Conservation (phyloP, 2,797 vertebrate genomes). For the Rhynchotus rufescens region DNA sequence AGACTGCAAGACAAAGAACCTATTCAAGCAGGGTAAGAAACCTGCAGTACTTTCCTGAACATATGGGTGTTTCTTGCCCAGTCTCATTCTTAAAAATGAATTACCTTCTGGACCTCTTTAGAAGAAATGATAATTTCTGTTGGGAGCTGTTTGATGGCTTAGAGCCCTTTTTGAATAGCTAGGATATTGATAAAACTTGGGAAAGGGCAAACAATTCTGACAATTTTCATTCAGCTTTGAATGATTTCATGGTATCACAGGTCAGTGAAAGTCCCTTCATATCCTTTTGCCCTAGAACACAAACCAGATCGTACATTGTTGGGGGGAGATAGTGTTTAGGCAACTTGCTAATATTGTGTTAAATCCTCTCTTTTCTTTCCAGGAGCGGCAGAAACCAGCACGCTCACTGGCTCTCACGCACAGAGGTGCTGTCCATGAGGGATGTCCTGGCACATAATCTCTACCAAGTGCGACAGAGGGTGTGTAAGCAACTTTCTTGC, state of each 20-base stretch:
- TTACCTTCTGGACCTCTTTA: not conserved
- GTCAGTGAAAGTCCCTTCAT: not conserved
- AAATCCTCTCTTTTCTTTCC: slow-evolving; percentile 33
- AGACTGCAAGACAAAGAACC: not conserved
- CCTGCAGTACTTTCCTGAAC: not conserved
- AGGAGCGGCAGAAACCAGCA: slow-evolving; percentile 78
- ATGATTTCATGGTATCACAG: not conserved
- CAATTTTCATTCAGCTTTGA: not conserved
- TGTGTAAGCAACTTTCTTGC: slow-evolving; percentile 45
- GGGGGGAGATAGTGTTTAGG: not conserved
- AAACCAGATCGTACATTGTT: not conserved
- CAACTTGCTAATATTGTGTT: not conserved
- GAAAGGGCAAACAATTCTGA: not conserved
- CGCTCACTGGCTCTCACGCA: slow-evolving; percentile 77
- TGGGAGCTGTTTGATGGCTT: not conserved
- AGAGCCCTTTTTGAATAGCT: not conserved
- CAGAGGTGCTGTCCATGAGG: slow-evolving; percentile 88
- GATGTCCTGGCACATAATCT: slow-evolving; percentile 91
- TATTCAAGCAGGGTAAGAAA: not conserved
- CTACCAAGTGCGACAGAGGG: slow-evolving; percentile 93
- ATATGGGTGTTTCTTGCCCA: not conserved
- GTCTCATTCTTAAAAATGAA: not conserved
- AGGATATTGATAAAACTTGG: not conserved
- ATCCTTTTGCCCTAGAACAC: not conserved
- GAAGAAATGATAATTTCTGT: not conserved